Evolutionary conservation across 2,797 vertebrate genomes (phyloP).

Genomic region (Borostomias antarcticus): DNA sequence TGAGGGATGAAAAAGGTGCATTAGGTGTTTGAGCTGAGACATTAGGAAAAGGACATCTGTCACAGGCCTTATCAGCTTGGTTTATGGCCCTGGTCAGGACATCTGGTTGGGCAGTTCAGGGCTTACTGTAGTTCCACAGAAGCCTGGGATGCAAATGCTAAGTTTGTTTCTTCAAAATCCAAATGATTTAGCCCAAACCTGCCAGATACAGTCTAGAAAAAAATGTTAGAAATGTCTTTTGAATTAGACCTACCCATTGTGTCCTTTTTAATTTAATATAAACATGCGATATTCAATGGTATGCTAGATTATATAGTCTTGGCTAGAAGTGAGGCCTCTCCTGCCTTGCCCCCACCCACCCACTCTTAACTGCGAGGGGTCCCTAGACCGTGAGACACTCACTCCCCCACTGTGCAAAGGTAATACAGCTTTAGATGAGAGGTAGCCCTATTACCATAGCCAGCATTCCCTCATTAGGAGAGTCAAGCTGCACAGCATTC

Average conservation of each 20-base stretch:
- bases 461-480: conserved; percentile 37
- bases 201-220: no score
- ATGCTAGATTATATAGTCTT: background rate
- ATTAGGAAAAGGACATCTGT: conserved; percentile 33
- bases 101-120: conserved; percentile 33
- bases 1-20: conserved; percentile 34
- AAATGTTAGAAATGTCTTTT: no score
- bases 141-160: no score
- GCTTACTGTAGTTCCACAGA: background rate
- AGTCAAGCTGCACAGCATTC: conserved; percentile 38
- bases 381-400: background rate
- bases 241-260: no score
- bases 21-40: conserved; percentile 39
- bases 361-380: conserved; percentile 1
- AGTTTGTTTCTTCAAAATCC: no score
- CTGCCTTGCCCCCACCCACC: background rate
- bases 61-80: conserved; percentile 47
- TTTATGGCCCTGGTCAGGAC: conserved; percentile 34
- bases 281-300: no score
- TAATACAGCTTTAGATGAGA: conserved; percentile 34
- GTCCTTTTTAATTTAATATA: no score
- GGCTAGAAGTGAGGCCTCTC: background rate
- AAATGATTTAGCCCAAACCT: no score
- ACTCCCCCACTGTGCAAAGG: background rate
- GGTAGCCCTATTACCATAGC: conserved; percentile 10